These are phyloP conservation scores for Clarias fuscus DNA, from an alignment of 2,797 vertebrate species.

Conservation along the genomic window DNA sequence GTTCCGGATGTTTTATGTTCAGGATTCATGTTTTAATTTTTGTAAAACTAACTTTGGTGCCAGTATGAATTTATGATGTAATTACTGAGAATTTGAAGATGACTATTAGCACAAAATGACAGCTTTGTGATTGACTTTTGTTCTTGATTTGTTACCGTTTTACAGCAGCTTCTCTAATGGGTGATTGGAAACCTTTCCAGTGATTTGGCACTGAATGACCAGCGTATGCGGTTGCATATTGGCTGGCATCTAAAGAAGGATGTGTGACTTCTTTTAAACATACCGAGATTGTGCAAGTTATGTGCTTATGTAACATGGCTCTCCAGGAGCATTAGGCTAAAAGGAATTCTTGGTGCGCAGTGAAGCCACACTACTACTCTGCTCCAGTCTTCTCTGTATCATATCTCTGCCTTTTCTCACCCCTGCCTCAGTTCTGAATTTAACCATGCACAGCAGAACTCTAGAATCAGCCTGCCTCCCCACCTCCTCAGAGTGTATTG, in stretches of 20 bases:
- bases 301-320: slow-evolving; percentile 63
- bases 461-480: slow-evolving; percentile 76
- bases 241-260: slow-evolving; percentile 3
- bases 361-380: slow-evolving; percentile 69
- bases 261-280: slow-evolving; percentile 43
- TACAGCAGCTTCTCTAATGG: not conserved
- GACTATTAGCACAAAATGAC: not conserved
- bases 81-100: slow-evolving; percentile 14
- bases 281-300: slow-evolving; percentile 38
- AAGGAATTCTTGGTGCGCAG: slow-evolving; percentile 57
- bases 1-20: slow-evolving; percentile 1
- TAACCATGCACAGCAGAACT: slow-evolving; percentile 57
- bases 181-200: slow-evolving; percentile 13
- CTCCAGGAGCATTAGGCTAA: slow-evolving; percentile 67
- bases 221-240: slow-evolving; percentile 62
- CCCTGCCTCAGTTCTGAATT: slow-evolving; percentile 39
- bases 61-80: not conserved
- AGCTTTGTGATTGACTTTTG: not conserved
- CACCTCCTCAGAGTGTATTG: slow-evolving; percentile 71
- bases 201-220: slow-evolving; percentile 26
- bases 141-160: not conserved
- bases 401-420: slow-evolving; percentile 16
- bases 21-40: not conserved
- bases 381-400: slow-evolving; percentile 40
- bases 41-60: slow-evolving; percentile 11